Conservation (phyloP, 2,888 invertebrate species). For the Drosophila imparisetae region DNA sequence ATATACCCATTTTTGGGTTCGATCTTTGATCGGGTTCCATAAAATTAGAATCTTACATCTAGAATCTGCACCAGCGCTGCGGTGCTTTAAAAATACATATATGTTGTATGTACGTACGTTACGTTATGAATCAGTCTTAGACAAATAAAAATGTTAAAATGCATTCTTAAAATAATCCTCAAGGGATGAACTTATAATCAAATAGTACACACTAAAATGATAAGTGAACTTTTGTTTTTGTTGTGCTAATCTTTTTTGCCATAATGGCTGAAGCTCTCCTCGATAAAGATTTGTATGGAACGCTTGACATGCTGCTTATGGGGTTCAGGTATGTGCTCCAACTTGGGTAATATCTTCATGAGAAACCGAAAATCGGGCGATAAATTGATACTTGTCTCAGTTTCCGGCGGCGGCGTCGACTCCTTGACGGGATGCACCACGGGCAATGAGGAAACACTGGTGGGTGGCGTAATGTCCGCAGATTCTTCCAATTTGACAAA, state of each 20-base stretch:
- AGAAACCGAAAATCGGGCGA: conserved; percentile 83
- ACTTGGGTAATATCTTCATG: conserved; percentile 83
- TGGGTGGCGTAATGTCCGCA: conserved; percentile 9
- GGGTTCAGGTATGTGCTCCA: conserved; percentile 82
- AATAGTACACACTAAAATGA: conserved; percentile 30
- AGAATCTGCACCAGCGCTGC: conserved; percentile 29
- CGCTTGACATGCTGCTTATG: conserved; percentile 82
- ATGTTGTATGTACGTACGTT: conserved; percentile 12
- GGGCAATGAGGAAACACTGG: conserved; percentile 38
- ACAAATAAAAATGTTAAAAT: conserved; percentile 56
- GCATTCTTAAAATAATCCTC: conserved; percentile 17
- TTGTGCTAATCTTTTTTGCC: conserved; percentile 55
- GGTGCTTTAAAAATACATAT: conserved; percentile 18
- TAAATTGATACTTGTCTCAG: conserved; percentile 80
- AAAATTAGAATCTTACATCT: conserved; percentile 32
- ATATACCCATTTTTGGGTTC: conserved; percentile 18
- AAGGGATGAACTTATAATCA: conserved; percentile 9
- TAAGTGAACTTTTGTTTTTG: conserved; percentile 12
- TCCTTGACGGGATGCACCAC: conserved; percentile 31
- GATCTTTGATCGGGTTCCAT: conserved; percentile 15
- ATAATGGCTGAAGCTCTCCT: conserved; percentile 75
- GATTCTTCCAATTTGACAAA: conserved; percentile 47
- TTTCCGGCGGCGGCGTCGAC: conserved; percentile 22
- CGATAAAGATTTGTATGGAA: conserved; percentile 81
- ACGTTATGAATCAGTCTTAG: conserved; percentile 66